Evolutionary conservation across 2,888 invertebrate species (phyloP), one percentile per base, ranked within the genome.

Genomic region (Camptogramma bilineatum): DNA sequence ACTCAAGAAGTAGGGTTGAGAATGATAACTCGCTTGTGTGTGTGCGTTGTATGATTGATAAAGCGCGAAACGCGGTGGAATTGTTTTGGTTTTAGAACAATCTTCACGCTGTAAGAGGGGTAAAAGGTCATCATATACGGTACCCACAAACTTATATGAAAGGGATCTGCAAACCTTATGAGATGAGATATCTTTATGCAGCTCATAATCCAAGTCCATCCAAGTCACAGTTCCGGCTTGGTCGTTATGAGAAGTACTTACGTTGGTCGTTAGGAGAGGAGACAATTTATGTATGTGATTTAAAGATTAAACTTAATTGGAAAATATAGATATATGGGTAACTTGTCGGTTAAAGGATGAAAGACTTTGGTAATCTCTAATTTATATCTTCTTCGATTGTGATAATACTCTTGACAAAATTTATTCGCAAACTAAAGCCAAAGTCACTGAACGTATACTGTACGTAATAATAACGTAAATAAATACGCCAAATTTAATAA

Each of bases 51-150:
- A 67, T 71, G 69, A 75, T 74, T 80, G 82, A 82, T 82, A 81
- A 81, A 81, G 72, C 78, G 75, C 79, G 74, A 80, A 79, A 78
- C 77, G 75, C 77, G 77, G 74, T 73, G 81, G 81, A 82, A 82
- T 79, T 79, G 82, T 82, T 80, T 81, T 71, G 78, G 75, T 76
- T 74, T 73, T 66, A 62, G 63, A 62, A 60, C 64, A 63, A 60
- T 66, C 64, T 59, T 44, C 54, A 51, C 24, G 39, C 44, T 53
- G 56, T 61, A 46, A 31, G 52, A 51, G 52, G 55, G 64, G 60
- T 56, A 48, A 64, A 59, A 56, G 55, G 60, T 55, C 54, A 13
- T 46, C 24, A 50, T 44, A 42, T 31, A 51, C 24, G n/a, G n/a
- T n/a, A n/a, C n/a, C n/a, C n/a, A 5, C 52, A 34, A 18, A 18